Conservation (phyloP, 2,888 invertebrate species). For the Megalurothrips usitatus region DNA sequence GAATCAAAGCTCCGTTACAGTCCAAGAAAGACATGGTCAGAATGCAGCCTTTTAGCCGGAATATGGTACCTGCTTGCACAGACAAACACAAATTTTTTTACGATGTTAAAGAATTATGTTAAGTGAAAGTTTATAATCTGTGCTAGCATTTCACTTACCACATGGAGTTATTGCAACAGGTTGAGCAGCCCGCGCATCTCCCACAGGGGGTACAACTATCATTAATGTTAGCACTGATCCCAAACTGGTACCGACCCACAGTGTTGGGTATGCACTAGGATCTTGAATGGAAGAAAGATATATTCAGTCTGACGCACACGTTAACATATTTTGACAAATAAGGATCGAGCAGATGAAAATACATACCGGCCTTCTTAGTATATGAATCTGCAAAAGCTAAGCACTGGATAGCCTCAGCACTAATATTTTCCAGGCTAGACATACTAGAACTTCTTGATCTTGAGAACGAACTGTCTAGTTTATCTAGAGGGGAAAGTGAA, state of each 20-base stretch:
- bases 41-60: conserved; percentile 93
- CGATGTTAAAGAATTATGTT: background rate
- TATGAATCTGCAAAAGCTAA: conserved; percentile 94
- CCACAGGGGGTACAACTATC: conserved; percentile 71
- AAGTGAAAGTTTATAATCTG: background rate
- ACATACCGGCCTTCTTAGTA: conserved; percentile 82
- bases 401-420: conserved; percentile 92
- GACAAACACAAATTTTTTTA: background rate
- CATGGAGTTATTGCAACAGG: conserved; percentile 84
- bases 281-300: conserved; percentile 54
- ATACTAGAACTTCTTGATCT: conserved; percentile 95
- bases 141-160: conserved; percentile 54
- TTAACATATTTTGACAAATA: too few relatives aligned
- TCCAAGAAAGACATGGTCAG: conserved; percentile 94
- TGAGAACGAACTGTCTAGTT: conserved; percentile 93
- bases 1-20: conserved; percentile 87
- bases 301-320: background rate
- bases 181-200: conserved; percentile 75
- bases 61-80: conserved; percentile 74
- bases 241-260: conserved; percentile 97
- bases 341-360: background rate
- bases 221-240: conserved; percentile 93
- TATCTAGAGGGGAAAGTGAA: conserved; percentile 60
- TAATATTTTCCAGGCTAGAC: conserved; percentile 96
- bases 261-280: conserved; percentile 77